These are phyloP conservation scores for Eudyptes chrysolophus DNA, from an alignment of 2,113 vertebrate species.

Conservation along the genomic window DNA sequence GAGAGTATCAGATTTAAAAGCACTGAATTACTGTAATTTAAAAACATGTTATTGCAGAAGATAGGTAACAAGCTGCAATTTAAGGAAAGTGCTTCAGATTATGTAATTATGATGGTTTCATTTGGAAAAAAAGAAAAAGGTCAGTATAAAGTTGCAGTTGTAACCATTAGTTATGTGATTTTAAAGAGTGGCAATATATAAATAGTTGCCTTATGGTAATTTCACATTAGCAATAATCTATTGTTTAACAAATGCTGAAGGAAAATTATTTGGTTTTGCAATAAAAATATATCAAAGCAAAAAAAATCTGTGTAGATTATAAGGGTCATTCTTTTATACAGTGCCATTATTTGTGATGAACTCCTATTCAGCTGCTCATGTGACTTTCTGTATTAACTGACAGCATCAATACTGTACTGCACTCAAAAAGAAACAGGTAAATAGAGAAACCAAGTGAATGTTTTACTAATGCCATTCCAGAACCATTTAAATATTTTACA, in stretches of 20 bases:
- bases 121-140: not conserved
- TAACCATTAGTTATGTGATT: not conserved
- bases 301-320: not conserved
- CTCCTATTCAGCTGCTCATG: not conserved
- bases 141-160: not conserved
- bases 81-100: not conserved
- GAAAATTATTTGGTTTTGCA: not conserved
- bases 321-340: not conserved
- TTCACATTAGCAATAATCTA: not conserved
- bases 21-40: not conserved
- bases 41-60: not conserved
- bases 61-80: constrained; percentile 7
- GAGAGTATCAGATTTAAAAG: not conserved
- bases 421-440: not conserved
- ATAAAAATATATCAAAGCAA: not conserved
- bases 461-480: not conserved
- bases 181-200: not conserved
- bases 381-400: not conserved
- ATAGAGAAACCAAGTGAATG: not conserved
- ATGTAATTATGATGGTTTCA: not conserved
- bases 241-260: not conserved
- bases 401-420: not conserved
- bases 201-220: not conserved
- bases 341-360: not conserved
- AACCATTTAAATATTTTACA: not conserved